Base-by-base conservation (phyloP, 2,113 vertebrate genomes). In the Pundamilia nyererei region DNA sequence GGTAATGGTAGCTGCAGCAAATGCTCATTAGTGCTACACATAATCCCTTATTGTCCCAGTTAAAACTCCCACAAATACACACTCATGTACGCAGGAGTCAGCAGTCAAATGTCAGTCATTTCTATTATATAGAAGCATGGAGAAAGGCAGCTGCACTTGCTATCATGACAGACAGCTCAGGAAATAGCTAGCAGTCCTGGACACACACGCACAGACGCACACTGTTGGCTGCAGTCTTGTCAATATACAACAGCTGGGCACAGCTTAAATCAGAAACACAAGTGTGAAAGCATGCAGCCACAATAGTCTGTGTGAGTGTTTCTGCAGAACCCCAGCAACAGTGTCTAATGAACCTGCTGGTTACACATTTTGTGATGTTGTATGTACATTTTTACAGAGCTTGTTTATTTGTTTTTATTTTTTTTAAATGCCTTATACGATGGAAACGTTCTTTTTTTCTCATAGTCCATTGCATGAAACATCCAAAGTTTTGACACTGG, bases 171-270 rank as follows among this genome's bases (percentile, higher is more conserved):
- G 88, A 91, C 81, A 84, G 79, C 53, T 92, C 89, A 93, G 91
- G 93, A 95, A 94, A 94, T 92, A 94, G 91, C 91, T 77, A 80
- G 58, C 81, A 81, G 89, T 94, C 87, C 86, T 84, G 47, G 29
- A 88, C 79, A 70, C 79, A 87, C 85, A 81, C 47, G 55, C 85
- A 82, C 79, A 84, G 75, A 85, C 53, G 45, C 80, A 79, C 75
- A 10, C 35, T 85, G 80, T 70, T 90, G 82, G 83, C 89, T 90
- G 58, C 54, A 58, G 31, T 92, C 84, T 82, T 90, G 89, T 91
- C 91, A 86, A 55, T 91, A 82, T 85, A 82, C 89, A 93, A 89
- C 94, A 95, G 93, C 93, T 94, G 93, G 91, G 81, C 86, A 83
- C 75, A 84, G 84, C 72, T 89, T 62, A 70, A 87, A 86, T 92